phyloP scores from a whole-genome alignment of 53 echinoderm and acorn worm species.

The Zoroaster sp. region DNA sequence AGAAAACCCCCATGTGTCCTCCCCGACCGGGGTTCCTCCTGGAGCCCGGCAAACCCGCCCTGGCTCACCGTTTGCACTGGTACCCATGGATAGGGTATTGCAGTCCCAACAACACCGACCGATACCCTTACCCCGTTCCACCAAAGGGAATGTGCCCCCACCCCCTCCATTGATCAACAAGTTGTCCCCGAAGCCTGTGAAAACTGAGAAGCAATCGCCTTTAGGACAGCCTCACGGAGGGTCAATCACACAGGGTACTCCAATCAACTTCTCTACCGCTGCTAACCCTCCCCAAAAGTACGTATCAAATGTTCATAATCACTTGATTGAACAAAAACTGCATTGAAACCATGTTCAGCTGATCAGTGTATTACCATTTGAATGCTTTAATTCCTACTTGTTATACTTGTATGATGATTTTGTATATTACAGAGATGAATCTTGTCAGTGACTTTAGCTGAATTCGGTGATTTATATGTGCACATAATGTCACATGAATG shows the following conservation, averaged over 20 bases:
- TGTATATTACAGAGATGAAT: too few relatives aligned
- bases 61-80: constrained; percentile 84
- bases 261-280: constrained; percentile 76
- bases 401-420: too few relatives aligned
- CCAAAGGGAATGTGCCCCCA: constrained; percentile 76
- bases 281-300: constrained; percentile 75
- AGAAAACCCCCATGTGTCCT: constrained; percentile 49
- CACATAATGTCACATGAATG: too few relatives aligned
- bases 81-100: constrained; percentile 62
- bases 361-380: too few relatives aligned
- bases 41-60: constrained; percentile 37
- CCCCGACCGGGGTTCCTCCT: constrained; percentile 29
- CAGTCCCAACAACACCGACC: constrained; percentile 57
- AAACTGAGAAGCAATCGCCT: constrained; percentile 84
- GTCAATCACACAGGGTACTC: constrained; percentile 82
- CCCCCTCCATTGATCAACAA: constrained; percentile 91
- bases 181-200: constrained; percentile 83
- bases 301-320: too few relatives aligned
- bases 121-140: constrained; percentile 61
- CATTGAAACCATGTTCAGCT: too few relatives aligned
- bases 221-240: constrained; percentile 56
- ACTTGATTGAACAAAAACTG: too few relatives aligned
- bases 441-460: too few relatives aligned
- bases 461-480: too few relatives aligned
- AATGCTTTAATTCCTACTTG: too few relatives aligned